Conservation (phyloP, 2,113 vertebrate species). For the Lampris incognitus region DNA sequence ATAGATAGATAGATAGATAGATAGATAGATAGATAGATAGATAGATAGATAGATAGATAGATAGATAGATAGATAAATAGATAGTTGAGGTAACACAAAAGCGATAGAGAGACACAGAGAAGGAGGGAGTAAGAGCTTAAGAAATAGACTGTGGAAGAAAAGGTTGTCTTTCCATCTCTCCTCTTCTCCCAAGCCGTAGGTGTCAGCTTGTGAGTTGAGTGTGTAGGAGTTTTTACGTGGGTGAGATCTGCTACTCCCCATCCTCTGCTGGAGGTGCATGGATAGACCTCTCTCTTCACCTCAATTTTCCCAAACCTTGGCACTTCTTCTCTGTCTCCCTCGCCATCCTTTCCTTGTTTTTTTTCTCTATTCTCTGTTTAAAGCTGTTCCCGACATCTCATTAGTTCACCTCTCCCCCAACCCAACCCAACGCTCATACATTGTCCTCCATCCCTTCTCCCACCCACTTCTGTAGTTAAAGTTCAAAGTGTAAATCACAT, state of each 20-base stretch:
- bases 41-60: too few species aligned
- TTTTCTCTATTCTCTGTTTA: not conserved
- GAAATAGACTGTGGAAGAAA: conserved; percentile 4
- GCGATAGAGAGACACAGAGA: conserved; percentile 1
- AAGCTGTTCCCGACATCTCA: conserved; percentile 1
- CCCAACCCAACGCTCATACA: not conserved
- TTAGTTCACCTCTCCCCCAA: conserved; percentile 1
- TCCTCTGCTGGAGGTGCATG: conserved; percentile 51
- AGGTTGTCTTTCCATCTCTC: conserved; percentile 29
- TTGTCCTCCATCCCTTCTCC: not conserved
- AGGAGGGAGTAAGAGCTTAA: not conserved
- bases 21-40: too few species aligned
- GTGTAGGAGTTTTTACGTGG: conserved; percentile 66
- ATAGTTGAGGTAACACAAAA: conserved; percentile 13
- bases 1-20: too few species aligned
- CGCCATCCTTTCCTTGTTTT: conserved; percentile 21
- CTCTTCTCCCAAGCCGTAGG: conserved; percentile 51
- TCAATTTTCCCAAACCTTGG: not conserved
- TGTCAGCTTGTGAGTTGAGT: conserved; percentile 45
- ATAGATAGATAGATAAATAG: too few species aligned
- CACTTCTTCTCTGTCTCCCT: conserved; percentile 43
- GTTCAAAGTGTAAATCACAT: conserved; percentile 26
- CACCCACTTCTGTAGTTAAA: conserved; percentile 20
- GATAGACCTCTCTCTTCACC: conserved; percentile 26
- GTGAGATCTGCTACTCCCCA: conserved; percentile 57